Base-by-base conservation (phyloP, 2,113 vertebrate genomes). In the Platanista minor region DNA sequence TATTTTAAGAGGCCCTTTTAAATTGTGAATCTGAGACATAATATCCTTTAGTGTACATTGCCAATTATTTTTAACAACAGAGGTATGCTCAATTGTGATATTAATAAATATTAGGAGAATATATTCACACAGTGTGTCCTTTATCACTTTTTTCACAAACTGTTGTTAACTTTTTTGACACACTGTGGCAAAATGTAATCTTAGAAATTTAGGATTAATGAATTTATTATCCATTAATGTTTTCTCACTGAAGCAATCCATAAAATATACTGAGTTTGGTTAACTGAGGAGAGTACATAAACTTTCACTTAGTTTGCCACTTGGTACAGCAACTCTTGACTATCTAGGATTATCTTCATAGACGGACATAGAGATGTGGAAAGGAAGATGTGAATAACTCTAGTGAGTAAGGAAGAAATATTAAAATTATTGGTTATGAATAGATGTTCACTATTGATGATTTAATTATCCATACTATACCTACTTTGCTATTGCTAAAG, bases 151-250 rank as follows among this genome's bases (percentile, higher is more conserved):
- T 97, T 80, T 25, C 17, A 92, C 82, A 90, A 96, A 96, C 81
- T 96, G 39, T 86, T 96, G 39, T 95, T 95, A 96, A 75, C 80
- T 96, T 88, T 41, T 97, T 72, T 18, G 9, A 90, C 71, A 95
- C 95, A 97, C 87, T 92, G 43, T 93, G 88, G 91, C 89, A 97
- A 77, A 90, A 94, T 31, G 64, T 25, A 83, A 91, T 39, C 25
- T 54, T 87, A 74, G 10, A 97, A 98, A 87, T 95, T 96, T 91
- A 96, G 49, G 62, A 97, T 89, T 72, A 66, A 69, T 89, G 61
- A 82, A 91, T 96, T 95, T 98, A 87, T 75, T 96, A 95, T 74
- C 14, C 54, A 57, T 95, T 96, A 87, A 82, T 97, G 96, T 94
- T 95, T 81, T 29, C 49, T 80, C 74, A 94, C 1, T 94, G 57